Conservation (phyloP, 2,888 invertebrate genomes). For the Netelia fuscicornis region DNA sequence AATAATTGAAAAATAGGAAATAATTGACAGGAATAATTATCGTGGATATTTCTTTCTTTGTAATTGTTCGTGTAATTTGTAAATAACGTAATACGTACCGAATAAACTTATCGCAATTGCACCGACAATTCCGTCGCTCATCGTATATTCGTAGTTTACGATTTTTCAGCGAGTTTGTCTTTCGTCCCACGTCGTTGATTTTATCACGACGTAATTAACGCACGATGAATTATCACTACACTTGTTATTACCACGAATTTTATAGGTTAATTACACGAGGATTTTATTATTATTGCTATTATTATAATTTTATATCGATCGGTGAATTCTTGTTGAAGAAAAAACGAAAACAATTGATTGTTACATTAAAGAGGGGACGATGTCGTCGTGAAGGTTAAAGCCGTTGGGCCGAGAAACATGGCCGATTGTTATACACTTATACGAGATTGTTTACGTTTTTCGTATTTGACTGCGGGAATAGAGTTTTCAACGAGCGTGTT, state of each 20-base stretch:
- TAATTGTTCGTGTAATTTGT: background rate
- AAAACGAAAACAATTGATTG: background rate
- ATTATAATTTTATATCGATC: conserved; percentile 7
- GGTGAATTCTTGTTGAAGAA: background rate
- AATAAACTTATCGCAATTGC: conserved; percentile 83
- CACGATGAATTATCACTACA: conserved; percentile 35
- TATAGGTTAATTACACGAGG: background rate
- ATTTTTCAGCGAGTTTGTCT: conserved; percentile 17
- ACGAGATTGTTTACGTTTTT: conserved; percentile 35
- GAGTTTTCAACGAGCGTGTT: background rate
- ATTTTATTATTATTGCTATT: conserved; percentile 3
- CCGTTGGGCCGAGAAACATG: conserved; percentile 17
- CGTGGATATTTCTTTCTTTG: conserved; percentile 31
- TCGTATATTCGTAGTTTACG: conserved; percentile 68
- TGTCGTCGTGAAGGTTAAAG: background rate
- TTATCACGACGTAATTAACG: conserved; percentile 29
- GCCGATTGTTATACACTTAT: background rate
- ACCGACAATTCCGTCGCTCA: conserved; percentile 83
- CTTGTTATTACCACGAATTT: conserved; percentile 22
- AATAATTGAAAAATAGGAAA: background rate
- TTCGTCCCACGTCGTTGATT: background rate
- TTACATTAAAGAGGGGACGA: background rate
- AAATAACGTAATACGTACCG: conserved; percentile 75
- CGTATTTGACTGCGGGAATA: background rate
- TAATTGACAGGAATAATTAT: background rate